These are phyloP conservation scores for Bombus breviceps DNA, from an alignment of 1,140 invertebrate species.

Conservation along the genomic window DNA sequence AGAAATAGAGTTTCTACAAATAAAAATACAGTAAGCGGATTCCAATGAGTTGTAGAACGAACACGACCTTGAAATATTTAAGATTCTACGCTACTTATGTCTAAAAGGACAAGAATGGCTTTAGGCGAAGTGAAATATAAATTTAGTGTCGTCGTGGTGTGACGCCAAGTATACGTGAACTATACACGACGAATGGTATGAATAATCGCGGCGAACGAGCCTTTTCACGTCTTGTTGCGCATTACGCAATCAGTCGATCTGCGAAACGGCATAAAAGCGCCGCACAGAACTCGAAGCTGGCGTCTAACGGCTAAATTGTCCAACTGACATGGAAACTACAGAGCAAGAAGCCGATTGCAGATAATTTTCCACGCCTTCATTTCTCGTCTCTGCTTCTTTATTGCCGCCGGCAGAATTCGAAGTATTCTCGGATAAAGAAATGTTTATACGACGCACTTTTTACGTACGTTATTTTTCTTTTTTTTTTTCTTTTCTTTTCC, in stretches of 20 bases:
- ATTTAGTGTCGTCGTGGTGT: too few relatives aligned
- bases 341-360: not conserved
- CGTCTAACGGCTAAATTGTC: not conserved
- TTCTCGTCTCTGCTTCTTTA: not conserved
- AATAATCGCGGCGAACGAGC: slow-evolving; percentile 30
- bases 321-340: not conserved
- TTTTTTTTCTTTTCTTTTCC: accelerated
- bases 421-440: not conserved
- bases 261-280: not conserved
- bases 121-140: too few relatives aligned
- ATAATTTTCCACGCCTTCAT: not conserved
- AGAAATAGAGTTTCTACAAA: too few relatives aligned
- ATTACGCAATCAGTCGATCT: slow-evolving; percentile 39
- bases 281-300: not conserved
- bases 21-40: too few relatives aligned
- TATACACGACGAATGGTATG: not conserved
- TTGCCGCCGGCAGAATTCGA: not conserved
- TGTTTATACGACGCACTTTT: too few relatives aligned
- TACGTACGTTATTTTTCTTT: too few relatives aligned
- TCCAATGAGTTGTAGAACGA: too few relatives aligned
- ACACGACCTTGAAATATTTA: too few relatives aligned
- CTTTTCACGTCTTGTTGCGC: not conserved
- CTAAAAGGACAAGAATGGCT: too few relatives aligned
- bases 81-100: too few relatives aligned
- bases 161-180: too few relatives aligned